phyloP scores from a whole-genome alignment of 2,797 vertebrate species.

The Lepilemur septentrionalis region DNA sequence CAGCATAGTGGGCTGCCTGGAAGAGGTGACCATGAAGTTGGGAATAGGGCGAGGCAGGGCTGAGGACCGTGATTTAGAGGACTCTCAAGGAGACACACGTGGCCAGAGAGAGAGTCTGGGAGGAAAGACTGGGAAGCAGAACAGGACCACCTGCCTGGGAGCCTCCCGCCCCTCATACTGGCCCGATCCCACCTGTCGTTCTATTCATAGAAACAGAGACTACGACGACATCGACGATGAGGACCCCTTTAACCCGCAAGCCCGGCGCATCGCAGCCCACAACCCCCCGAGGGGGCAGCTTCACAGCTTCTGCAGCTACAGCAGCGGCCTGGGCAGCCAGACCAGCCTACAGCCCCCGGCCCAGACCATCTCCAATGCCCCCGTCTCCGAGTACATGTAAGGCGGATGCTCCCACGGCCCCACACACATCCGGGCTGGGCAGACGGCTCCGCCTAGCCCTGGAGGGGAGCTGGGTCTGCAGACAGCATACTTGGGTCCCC shows the following conservation, averaged over 20 bases:
- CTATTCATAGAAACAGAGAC: slow-evolving; percentile 88
- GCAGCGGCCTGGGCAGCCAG: slow-evolving; percentile 95
- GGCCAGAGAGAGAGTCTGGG: neutral
- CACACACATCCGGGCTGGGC: fast-evolving
- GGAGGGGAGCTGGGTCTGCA: neutral
- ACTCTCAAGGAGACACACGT: neutral
- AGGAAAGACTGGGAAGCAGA: neutral
- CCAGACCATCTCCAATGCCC: slow-evolving; percentile 89
- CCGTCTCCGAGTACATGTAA: slow-evolving; percentile 96
- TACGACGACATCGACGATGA: slow-evolving; percentile 95
- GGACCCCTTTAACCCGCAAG: slow-evolving; percentile 96
- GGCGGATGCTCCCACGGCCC: neutral
- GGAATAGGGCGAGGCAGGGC: neutral
- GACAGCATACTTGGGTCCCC: neutral
- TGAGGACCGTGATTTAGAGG: neutral
- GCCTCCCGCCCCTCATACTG: fast-evolving
- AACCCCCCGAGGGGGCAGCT: slow-evolving; percentile 90
- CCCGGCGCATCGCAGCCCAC: slow-evolving; percentile 88
- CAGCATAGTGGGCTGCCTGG: neutral
- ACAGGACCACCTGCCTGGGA: fast-evolving
- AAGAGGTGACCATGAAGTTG: neutral
- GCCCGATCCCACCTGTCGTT: fast-evolving
- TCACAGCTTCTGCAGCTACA: slow-evolving; percentile 97
- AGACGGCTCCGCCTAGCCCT: fast-evolving
- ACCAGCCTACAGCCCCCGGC: slow-evolving; percentile 91